Evolutionary conservation across 2,113 vertebrate genomes (phyloP).

Genomic region (Meriones unguiculatus): DNA sequence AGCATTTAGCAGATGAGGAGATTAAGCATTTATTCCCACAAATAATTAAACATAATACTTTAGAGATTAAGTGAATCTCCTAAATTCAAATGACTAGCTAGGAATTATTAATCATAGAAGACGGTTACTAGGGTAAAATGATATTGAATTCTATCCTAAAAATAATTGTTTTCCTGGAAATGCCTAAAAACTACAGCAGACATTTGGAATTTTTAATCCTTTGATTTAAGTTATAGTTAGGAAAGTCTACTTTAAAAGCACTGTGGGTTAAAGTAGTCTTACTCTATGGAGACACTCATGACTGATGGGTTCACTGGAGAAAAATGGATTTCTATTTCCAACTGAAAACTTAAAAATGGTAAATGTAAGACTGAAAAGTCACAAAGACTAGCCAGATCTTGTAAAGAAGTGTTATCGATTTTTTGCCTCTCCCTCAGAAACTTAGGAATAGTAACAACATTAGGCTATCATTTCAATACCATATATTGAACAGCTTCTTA

Average conservation of each 20-base stretch:
- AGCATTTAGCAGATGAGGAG: conserved; percentile 32
- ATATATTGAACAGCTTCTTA: conserved; percentile 36
- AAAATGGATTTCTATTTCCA: not conserved
- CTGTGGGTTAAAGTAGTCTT: not conserved
- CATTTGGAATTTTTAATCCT: not conserved
- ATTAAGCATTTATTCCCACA: conserved; percentile 34
- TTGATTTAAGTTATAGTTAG: not conserved
- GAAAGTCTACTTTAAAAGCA: not conserved
- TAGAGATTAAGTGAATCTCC: conserved; percentile 44
- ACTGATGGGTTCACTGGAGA: not conserved
- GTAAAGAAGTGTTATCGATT: conserved; percentile 17
- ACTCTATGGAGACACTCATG: not conserved
- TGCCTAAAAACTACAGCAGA: conserved; percentile 15
- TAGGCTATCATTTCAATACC: conserved; percentile 6
- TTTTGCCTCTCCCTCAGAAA: conserved; percentile 2
- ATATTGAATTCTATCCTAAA: conserved; percentile 43
- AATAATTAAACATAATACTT: conserved; percentile 35
- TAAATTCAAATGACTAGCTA: conserved; percentile 57
- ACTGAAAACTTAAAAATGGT: not conserved
- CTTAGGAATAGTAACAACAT: conserved; percentile 1
- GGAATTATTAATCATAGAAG: conserved; percentile 25
- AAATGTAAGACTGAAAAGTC: conserved; percentile 38
- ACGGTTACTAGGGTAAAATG: conserved; percentile 6
- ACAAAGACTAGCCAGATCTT: conserved; percentile 27
- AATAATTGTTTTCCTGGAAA: conserved; percentile 37